Evolutionary conservation across 2,113 vertebrate genomes (phyloP), one percentile per base, ranked within the genome.

Genomic region (Turnix velox): DNA sequence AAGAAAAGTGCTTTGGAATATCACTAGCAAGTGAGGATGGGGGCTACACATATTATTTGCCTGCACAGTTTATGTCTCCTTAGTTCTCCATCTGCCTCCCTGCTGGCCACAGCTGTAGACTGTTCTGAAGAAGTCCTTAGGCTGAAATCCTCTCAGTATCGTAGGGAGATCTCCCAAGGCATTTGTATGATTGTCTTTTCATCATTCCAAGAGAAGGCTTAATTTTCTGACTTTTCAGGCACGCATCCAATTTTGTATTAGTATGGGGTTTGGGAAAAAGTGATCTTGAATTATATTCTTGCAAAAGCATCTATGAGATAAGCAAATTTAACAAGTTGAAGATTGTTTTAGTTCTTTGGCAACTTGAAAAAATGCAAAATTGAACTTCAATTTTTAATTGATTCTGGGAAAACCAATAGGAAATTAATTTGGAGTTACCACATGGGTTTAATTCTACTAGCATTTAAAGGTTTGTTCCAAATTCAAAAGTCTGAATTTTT

Each of bases 51-150:
- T 62, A 14, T 57, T 33, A 55, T 45, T 72, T 45, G 69, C 48
- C 54, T 71, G 61, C 57, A 57, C 31, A 31, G 57, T 39, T 89
- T 86, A 59, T 87, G 66, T 82, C 84, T 89, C 54, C 52, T 24
- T 77, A 8, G 74, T 59, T 79, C 61, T 87, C 77, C 69, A 61
- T 93, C 89, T 95, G 92, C 84, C 74, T 89, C 66, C 58, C 74
- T 84, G 73, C 52, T 62, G 73, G 68, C 51, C 87, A 84, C 84
- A 94, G 78, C 84, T 91, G 69, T 78, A 59, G 48, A 24, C 40
- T 33, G 69, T 61, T 93, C 69, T 68, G 89, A 88, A 87, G 84
- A 77, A 66, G 86, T 82, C 87, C 57, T 37, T 52, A 72, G 95
- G 58, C 81, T 76, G 74, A 95, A 94, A 79, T 89, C 40, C 66